phyloP scores from a whole-genome alignment of 2,797 vertebrate species.

The Adelosebastes latens region DNA sequence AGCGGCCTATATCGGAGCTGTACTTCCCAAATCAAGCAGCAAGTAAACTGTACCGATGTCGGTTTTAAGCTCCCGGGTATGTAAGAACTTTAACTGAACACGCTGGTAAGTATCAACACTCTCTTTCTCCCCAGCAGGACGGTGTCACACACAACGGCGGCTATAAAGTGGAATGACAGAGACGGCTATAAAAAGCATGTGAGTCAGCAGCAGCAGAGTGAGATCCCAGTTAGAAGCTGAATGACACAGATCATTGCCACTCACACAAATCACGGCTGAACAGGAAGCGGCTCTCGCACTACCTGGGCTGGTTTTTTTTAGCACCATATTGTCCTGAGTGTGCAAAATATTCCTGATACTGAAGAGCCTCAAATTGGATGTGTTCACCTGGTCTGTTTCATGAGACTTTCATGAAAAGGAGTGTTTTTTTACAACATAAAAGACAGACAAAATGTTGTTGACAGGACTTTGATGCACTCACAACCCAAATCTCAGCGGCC shows the following conservation, averaged over 20 bases:
- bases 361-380: neutral
- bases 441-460: slow-evolving; percentile 11
- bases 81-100: slow-evolving; percentile 36
- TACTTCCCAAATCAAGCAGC: neutral
- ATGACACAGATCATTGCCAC: slow-evolving; percentile 75
- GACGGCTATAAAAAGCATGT: slow-evolving; percentile 73
- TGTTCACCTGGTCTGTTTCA: neutral
- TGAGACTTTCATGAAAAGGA: neutral
- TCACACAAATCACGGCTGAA: slow-evolving; percentile 61
- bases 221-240: slow-evolving; percentile 73
- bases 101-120: slow-evolving; percentile 41
- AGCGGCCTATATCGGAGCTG: neutral
- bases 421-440: neutral
- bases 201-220: slow-evolving; percentile 76
- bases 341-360: slow-evolving; percentile 17
- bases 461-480: slow-evolving; percentile 47
- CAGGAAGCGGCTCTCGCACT: slow-evolving; percentile 50
- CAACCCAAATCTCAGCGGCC: slow-evolving; percentile 5
- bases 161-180: slow-evolving; percentile 65
- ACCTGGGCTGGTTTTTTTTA: slow-evolving; percentile 39
- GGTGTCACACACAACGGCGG: slow-evolving; percentile 25
- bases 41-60: slow-evolving; percentile 4
- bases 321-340: slow-evolving; percentile 4
- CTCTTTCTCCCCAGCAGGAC: slow-evolving; percentile 35
- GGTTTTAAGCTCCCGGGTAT: slow-evolving; percentile 22